Conservation (phyloP, 2,888 invertebrate genomes). For the Cataglyphis rosenhaueri region DNA sequence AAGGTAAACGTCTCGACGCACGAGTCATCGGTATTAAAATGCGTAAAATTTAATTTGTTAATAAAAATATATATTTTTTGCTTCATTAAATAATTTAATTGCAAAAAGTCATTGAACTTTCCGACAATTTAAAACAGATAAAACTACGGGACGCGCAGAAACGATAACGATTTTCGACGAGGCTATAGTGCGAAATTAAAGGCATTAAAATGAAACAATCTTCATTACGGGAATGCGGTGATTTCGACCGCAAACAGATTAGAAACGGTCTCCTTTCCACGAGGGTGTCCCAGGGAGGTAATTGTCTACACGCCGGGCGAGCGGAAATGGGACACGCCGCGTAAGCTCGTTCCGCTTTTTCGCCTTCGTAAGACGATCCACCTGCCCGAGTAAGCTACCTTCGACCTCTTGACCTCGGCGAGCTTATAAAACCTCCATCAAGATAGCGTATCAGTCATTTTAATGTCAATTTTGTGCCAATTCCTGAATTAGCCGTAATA, state of each 20-base stretch:
- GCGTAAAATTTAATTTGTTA: background rate
- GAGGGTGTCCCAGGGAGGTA: constrained; percentile 67
- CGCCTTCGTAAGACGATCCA: constrained; percentile 60
- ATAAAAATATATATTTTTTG: background rate
- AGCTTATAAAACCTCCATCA: constrained; percentile 64
- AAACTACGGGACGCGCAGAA: background rate
- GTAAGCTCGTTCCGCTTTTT: constrained; percentile 74
- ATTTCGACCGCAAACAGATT: constrained; percentile 77
- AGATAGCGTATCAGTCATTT: constrained; percentile 11
- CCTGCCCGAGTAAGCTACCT: constrained; percentile 62
- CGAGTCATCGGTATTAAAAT: background rate
- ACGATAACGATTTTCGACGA: background rate
- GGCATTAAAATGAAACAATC: constrained; percentile 75
- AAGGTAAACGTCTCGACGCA: background rate
- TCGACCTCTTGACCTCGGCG: constrained; percentile 60
- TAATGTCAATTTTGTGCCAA: background rate
- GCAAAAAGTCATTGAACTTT: background rate
- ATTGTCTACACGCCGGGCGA: constrained; percentile 70
- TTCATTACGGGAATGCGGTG: constrained; percentile 70
- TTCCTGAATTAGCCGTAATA: too few species aligned
- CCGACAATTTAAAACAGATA: background rate
- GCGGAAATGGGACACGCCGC: constrained; percentile 73
- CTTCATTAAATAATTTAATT: background rate
- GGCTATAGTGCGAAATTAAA: constrained; percentile 26
- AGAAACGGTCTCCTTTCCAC: constrained; percentile 64